Evolutionary conservation across 2,888 invertebrate genomes (phyloP), one percentile per base, ranked within the genome.

Genomic region (Dicyrtoma fusca): DNA sequence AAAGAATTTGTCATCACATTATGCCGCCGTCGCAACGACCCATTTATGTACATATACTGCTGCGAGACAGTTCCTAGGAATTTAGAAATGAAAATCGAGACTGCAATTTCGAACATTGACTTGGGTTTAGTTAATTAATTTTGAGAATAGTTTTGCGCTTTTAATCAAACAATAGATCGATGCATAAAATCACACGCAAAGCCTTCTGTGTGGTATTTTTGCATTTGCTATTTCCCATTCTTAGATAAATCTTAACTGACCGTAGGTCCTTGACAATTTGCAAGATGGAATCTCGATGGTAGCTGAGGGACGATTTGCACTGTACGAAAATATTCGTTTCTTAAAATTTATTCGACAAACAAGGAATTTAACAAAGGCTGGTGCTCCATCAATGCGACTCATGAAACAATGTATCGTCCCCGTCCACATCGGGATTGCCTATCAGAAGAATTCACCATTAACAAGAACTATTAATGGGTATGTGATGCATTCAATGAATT

Each of bases 251-350:
- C 13, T 13, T 45, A 13, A 10, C 13, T 47, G 1, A 55, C 61
- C 59, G 14, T 25, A 79, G 79, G 61, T 76, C 13, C 65, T 81
- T 3, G 72, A 87, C 59, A 86, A 89, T 77, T 88, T 89, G 5
- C 85, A 88, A 0, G 85, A 86, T 73, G 90, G 90, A 6, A 88
- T 92, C 70, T 86, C 87, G 64, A 86, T 86, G 81, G 90, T 94
- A 6, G 88, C 89, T 0, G 86, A 87, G 77, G 93, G 92, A 1
- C 84, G 86, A 10, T 90, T 90, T 79, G 91, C 92, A 0, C 91
- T 92, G 80, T 94, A 92, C 78, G 93, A 93, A 81, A 94, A 91
- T 82, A 85, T 87, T 11, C 88, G 90, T 81, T 90, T 88, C 79
- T 83, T 94, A 1, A 77, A 77, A 61, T 81, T 80, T 71, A 75